phyloP scores from a whole-genome alignment of 2,113 vertebrate genomes.

The Oryzias curvinotus region DNA sequence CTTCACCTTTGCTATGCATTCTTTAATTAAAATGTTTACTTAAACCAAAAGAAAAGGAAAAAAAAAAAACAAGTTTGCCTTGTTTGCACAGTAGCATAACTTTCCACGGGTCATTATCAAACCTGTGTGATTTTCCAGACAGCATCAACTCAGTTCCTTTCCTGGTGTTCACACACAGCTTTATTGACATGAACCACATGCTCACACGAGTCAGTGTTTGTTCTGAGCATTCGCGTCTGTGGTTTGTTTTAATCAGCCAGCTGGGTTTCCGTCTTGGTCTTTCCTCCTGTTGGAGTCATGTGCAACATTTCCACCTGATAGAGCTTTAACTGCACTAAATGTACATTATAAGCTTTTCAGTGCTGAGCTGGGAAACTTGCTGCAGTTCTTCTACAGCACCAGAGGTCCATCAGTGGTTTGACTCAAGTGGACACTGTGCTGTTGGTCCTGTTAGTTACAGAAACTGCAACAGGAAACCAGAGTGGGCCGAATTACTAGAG shows the following conservation, averaged over 20 bases:
- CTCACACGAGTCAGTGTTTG: conserved; percentile 19
- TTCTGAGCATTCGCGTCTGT: conserved; percentile 7
- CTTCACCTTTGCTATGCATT: too few species aligned
- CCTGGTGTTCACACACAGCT: conserved; percentile 20
- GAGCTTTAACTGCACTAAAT: conserved; percentile 2
- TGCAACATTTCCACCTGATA: conserved; percentile 10
- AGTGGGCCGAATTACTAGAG: conserved; percentile 1
- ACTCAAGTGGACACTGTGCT: background rate
- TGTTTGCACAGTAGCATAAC: background rate
- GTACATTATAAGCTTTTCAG: conserved; percentile 5
- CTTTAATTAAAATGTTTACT: too few species aligned
- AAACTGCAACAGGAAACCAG: conserved; percentile 20
- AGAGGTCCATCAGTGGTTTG: too few species aligned
- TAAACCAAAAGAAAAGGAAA: too few species aligned
- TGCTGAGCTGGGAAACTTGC: too few species aligned
- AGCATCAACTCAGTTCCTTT: conserved; percentile 6
- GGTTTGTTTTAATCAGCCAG: conserved; percentile 57
- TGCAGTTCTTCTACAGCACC: too few species aligned
- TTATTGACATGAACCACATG: conserved; percentile 6
- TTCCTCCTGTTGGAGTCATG: conserved; percentile 35
- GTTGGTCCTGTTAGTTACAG: conserved; percentile 11
- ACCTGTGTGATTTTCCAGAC: conserved; percentile 7
- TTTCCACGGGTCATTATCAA: conserved; percentile 6
- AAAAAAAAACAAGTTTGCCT: too few species aligned
- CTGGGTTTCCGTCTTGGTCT: conserved; percentile 45